These are phyloP conservation scores for Ips typographus DNA, from an alignment of 1,140 invertebrate species.

Conservation along the genomic window DNA sequence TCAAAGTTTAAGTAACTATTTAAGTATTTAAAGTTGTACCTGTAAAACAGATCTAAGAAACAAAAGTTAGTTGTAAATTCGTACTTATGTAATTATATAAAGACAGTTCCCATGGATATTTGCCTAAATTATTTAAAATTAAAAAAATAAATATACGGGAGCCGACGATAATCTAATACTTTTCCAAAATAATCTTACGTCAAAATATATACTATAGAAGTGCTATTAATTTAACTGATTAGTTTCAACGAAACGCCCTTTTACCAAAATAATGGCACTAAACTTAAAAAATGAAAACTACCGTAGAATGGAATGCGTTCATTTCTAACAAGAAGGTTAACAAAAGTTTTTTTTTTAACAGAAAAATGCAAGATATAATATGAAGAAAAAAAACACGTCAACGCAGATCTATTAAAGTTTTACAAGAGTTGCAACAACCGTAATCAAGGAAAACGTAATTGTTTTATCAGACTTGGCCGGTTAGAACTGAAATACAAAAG, in stretches of 20 bases:
- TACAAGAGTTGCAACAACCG: conserved; percentile 28
- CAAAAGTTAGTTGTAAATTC: too few species aligned
- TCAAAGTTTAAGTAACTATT: not conserved
- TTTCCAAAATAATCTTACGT: not conserved
- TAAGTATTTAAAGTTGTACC: too few species aligned
- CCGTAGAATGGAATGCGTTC: conserved; percentile 44
- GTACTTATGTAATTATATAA: too few species aligned
- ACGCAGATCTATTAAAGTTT: conserved; percentile 28
- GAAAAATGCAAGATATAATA: conserved; percentile 3
- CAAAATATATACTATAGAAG: conserved; percentile 23
- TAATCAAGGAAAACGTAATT: conserved; percentile 26
- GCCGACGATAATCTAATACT: conserved; percentile 5
- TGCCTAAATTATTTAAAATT: conserved; percentile 2
- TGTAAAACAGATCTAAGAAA: too few species aligned
- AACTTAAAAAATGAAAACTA: conserved; percentile 42
- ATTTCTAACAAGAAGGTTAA: conserved; percentile 29
- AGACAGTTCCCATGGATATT: not conserved
- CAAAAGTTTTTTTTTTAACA: conserved; percentile 16
- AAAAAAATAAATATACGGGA: conserved; percentile 5
- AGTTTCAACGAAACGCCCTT: conserved; percentile 36
- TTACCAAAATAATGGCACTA: conserved; percentile 45
- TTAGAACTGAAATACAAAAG: too few species aligned
- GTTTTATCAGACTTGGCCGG: not conserved
- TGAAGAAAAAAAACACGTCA: conserved; percentile 15
- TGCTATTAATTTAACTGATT: conserved; percentile 19